These are phyloP conservation scores for Chelonia mydas DNA, from an alignment of 2,797 vertebrate genomes.

Conservation along the genomic window DNA sequence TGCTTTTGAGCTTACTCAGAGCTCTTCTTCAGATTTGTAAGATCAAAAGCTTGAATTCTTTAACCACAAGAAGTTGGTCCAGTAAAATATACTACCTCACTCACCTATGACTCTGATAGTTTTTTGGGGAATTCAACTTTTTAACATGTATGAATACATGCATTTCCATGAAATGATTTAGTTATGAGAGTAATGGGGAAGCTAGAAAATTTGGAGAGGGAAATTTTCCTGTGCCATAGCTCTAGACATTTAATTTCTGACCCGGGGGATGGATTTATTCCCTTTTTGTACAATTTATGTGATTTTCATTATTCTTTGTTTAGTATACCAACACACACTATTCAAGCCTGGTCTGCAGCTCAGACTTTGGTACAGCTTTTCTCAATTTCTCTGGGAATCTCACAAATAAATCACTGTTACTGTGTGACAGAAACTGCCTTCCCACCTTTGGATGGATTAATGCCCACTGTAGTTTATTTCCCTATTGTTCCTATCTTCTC, in stretches of 20 bases:
- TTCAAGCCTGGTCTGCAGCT: neutral
- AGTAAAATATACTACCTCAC: neutral
- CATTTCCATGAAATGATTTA: neutral
- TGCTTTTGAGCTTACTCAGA: neutral
- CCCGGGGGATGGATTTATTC: neutral
- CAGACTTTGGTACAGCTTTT: neutral
- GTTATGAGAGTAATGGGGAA: neutral
- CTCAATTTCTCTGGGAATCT: neutral
- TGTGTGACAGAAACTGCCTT: constrained; percentile 18
- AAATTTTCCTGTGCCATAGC: neutral
- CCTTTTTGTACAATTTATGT: neutral
- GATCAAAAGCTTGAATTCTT: neutral
- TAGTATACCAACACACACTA: neutral
- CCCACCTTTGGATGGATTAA: neutral
- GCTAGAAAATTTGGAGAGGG: neutral
- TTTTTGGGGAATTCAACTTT: neutral
- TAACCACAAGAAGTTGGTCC: neutral
- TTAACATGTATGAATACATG: neutral
- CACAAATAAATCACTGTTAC: neutral
- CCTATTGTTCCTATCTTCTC: neutral
- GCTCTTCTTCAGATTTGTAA: neutral
- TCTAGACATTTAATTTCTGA: neutral
- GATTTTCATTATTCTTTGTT: neutral
- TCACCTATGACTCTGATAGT: neutral
- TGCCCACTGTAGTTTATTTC: rapidly evolving